These are phyloP conservation scores for Turnix velox DNA, from an alignment of 2,113 vertebrate species.

Conservation along the genomic window DNA sequence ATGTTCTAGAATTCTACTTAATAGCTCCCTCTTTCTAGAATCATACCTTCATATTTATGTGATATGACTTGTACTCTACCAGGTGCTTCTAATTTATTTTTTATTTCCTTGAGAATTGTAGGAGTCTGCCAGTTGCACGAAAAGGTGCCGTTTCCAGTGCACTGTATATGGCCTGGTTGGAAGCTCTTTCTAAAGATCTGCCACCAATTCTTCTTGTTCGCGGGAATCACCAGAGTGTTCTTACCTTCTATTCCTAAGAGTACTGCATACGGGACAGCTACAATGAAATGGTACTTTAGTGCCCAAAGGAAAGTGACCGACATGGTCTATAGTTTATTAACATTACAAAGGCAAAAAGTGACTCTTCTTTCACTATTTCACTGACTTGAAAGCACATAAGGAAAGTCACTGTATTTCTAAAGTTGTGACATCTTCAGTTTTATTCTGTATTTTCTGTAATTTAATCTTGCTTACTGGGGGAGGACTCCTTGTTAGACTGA, in stretches of 20 bases:
- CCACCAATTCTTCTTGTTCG: slow-evolving; percentile 93
- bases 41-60: neutral
- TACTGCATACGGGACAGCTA: neutral
- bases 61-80: neutral
- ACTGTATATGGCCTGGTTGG: slow-evolving; percentile 97
- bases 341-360: slow-evolving; percentile 72
- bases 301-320: slow-evolving; percentile 62
- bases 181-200: slow-evolving; percentile 90
- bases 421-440: slow-evolving; percentile 71
- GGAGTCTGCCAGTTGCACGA: slow-evolving; percentile 94
- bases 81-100: neutral
- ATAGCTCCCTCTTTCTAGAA: neutral
- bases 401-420: slow-evolving; percentile 72
- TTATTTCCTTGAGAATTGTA: slow-evolving; percentile 39
- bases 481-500: slow-evolving; percentile 71
- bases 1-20: neutral
- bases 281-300: slow-evolving; percentile 68
- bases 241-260: slow-evolving; percentile 96
- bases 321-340: slow-evolving; percentile 43
- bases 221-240: slow-evolving; percentile 98
- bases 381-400: slow-evolving; percentile 80
- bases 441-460: slow-evolving; percentile 70
- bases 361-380: slow-evolving; percentile 75
- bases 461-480: slow-evolving; percentile 71
- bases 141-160: slow-evolving; percentile 94